Evolutionary conservation across 2,888 invertebrate genomes (phyloP), one percentile per base, ranked within the genome.

Genomic region (Diarsia rubi): DNA sequence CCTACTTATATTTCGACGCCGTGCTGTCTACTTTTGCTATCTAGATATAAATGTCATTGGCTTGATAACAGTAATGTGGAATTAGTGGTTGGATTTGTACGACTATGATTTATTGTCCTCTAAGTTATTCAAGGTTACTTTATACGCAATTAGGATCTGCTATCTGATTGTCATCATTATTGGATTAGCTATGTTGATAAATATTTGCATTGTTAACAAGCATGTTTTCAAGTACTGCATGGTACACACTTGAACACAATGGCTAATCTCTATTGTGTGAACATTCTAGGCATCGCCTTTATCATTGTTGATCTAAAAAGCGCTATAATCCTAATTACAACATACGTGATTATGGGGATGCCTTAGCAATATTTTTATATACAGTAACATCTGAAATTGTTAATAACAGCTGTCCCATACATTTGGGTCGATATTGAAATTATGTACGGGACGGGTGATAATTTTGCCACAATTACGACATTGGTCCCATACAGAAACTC

Each of bases 51-150:
- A 52, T 64, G 71, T 69, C 75, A 59, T 75, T 49, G 5, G 0
- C 45, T 37, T 8, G 71, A 72, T 82, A 82, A 44, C 66, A 59
- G 5, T 59, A 60, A 42, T 57, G 24, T 45, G 12, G 68, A 57
- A 57, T 66, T 69, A 54, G 59, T 66, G 9, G 27, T n/a, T 49
- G 31, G 75, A 72, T 83, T 79, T 79, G 19, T 66, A 49, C 11
- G 11, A n/a, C 5, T 52, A 24, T 69, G 24, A 63, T 81, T 73
- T 74, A 78, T 78, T 62, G 69, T 42, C n/a, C 62, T 47, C 16
- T 47, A 66, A 78, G 65, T 65, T 31, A 59, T 75, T 68, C 74
- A 81, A 82, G 81, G 74, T 37, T 68, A 68, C n/a, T 63, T 52
- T 60, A 45, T 72, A 60, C 79, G 60, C 69, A 72, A 71, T 62